Conservation (phyloP, 2,888 invertebrate species). For the Kryphioiulus occultus region DNA sequence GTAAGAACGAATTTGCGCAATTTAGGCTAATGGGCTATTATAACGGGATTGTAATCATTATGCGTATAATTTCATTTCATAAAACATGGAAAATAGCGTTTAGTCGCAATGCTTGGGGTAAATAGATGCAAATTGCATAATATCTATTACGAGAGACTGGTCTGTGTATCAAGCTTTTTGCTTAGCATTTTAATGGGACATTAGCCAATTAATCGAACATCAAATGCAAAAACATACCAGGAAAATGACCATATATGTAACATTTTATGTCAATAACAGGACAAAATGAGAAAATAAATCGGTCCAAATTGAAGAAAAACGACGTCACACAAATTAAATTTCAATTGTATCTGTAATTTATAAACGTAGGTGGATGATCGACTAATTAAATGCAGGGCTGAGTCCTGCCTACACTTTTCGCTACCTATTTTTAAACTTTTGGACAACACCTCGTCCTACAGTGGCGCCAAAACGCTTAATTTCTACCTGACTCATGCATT, state of each 20-base stretch:
- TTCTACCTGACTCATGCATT: background rate
- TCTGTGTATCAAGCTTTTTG: background rate
- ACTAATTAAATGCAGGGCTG: background rate
- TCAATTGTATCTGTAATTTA: background rate
- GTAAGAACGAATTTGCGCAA: background rate
- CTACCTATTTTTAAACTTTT: background rate
- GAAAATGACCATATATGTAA: no score
- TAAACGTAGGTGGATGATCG: background rate
- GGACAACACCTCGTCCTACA: background rate
- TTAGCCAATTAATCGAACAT: background rate
- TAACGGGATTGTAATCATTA: background rate
- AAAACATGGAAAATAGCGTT: background rate
- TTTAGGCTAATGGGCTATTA: constrained; percentile 19
- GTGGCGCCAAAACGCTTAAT: constrained; percentile 4
- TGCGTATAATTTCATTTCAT: background rate
- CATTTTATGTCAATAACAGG: no score
- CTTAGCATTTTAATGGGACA: background rate
- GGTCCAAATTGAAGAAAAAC: no score
- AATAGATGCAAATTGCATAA: background rate
- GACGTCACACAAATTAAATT: no score
- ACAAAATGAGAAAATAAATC: no score
- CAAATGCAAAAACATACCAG: background rate
- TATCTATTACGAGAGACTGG: background rate
- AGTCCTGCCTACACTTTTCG: background rate
- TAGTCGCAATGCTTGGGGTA: background rate